Conservation (phyloP, 1,140 invertebrate genomes). For the Procambarus clarkii region DNA sequence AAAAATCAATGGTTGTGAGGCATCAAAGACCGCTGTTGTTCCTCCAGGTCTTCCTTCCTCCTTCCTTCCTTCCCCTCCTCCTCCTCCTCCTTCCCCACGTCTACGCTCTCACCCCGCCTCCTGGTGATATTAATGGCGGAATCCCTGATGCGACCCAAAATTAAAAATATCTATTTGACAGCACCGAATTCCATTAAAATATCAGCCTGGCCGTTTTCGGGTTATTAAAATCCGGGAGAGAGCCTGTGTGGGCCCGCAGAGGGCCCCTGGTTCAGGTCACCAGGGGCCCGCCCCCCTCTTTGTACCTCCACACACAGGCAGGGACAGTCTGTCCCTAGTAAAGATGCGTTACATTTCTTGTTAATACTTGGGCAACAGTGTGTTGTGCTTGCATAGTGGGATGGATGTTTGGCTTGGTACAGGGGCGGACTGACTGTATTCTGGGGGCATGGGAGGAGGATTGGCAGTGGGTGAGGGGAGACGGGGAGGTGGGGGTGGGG, state of each 20-base stretch:
- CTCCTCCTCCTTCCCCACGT: not conserved
- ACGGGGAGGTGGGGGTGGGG: no score
- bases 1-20: slow-evolving; percentile 48
- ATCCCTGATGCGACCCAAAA: slow-evolving; percentile 56
- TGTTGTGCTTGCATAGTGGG: no score
- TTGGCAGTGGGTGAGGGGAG: no score
- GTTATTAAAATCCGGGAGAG: slow-evolving; percentile 45
- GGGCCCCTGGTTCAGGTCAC: no score
- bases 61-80: not conserved
- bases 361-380: no score
- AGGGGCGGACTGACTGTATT: no score
- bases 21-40: slow-evolving; percentile 33
- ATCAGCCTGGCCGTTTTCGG: slow-evolving; percentile 30
- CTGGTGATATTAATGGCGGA: slow-evolving; percentile 48
- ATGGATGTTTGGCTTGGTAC: no score
- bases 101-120: not conserved
- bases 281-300: no score
- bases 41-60: not conserved
- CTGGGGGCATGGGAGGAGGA: no score
- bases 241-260: not conserved
- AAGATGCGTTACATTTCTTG: no score
- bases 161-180: slow-evolving; percentile 62
- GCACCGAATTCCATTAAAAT: slow-evolving; percentile 57
- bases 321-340: no score
- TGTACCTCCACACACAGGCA: no score